phyloP scores from a whole-genome alignment of 2,888 invertebrate species.

The Lingula anatina region DNA sequence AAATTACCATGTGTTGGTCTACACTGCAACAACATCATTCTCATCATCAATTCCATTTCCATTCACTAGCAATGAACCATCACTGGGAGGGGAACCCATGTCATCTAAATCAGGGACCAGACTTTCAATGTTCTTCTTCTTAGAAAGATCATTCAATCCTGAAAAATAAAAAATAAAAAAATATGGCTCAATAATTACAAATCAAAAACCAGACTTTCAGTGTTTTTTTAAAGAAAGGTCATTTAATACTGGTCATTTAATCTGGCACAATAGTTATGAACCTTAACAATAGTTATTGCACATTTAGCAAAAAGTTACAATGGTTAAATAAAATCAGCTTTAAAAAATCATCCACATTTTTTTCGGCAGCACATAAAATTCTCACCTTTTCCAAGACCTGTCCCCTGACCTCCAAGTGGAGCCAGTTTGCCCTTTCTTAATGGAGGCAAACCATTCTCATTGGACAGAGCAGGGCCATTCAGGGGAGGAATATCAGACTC shows the following conservation, averaged over 20 bases:
- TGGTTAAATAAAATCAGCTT: no score
- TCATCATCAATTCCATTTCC: not conserved
- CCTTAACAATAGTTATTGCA: no score
- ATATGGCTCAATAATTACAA: not conserved
- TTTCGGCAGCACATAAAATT: no score
- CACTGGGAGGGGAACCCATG: conserved; percentile 11
- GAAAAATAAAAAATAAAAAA: not conserved
- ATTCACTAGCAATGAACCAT: not conserved
- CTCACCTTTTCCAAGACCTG: no score
- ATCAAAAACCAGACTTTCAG: not conserved
- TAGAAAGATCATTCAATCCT: conserved; percentile 16
- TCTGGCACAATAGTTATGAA: not conserved
- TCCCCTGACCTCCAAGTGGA: conserved; percentile 23
- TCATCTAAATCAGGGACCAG: conserved; percentile 38
- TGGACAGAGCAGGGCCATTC: not conserved
- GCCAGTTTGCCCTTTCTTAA: conserved; percentile 15
- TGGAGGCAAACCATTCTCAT: not conserved
- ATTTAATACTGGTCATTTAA: conserved; percentile 6
- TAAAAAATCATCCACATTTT: no score
- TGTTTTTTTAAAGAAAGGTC: not conserved
- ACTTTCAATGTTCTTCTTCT: conserved; percentile 25
- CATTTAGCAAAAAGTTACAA: no score
- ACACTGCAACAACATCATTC: no score
- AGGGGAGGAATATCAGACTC: conserved; percentile 1
- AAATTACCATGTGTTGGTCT: no score